Evolutionary conservation across 2,888 invertebrate species (phyloP), one percentile per base, ranked within the genome.

Genomic region (Bellardia bayeri): DNA sequence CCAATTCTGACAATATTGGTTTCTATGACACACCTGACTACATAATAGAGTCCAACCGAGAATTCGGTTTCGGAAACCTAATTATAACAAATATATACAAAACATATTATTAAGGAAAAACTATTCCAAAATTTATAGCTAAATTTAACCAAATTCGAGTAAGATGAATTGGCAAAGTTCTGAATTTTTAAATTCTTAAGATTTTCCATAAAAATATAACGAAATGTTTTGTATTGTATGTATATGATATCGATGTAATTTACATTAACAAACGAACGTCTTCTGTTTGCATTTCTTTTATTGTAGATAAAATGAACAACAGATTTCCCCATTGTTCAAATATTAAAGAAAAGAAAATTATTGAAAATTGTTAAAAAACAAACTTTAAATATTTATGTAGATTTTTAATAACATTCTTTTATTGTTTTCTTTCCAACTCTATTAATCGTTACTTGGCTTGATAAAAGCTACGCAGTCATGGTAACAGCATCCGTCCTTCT

Each of bases 381-480:
- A 51, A 63, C 7, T 30, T 63, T 0, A 66, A 74, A 74, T 64
- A 64, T 81, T 72, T 81, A 56, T 81, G 33, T 45, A 75, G 37
- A 66, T 82, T 81, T 54, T 63, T 40, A 37, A 37, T 37, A 37
- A 37, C 4, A 37, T 1, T 37, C 37, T 37, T 37, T 37, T 37
- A 37, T 3, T 45, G 16, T 66, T 51, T 54, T 40, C 5, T 40
- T 61, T 42, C 45, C 5, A 33, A 11, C 14, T 7, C 45, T 66
- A 66, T 82, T 56, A 74, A 74, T 58, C 49, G 66, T 82, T 82
- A 49, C 58, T 68, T 37, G 37, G 11, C 45, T 82, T 63, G 63
- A 64, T 63, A 49, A 58, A 74, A 58, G 16, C 13, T 72, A 66
- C 58, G 58, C 45, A 71, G 63, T 76, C 69, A 58, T 82, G 69